Percentiles rank a stretch among this genome's conserved stretches.
Evolutionary conservation across 2,888 invertebrate species (phyloP).

Genomic region (Sinotaia quadrata): DNA sequence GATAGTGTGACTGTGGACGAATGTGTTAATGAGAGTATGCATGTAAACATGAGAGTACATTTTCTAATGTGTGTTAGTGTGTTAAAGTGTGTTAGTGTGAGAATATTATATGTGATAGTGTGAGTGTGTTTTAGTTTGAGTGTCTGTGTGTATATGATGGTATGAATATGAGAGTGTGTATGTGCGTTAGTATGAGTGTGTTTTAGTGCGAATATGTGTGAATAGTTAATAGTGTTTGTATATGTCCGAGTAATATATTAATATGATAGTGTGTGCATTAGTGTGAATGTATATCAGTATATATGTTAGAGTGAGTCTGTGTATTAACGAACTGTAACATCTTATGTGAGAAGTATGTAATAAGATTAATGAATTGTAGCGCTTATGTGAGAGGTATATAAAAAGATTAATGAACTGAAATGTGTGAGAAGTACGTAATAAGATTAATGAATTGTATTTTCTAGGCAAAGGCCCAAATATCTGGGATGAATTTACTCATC

Average conservation of each 20-base stretch:
- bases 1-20: not conserved
- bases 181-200: not conserved
- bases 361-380: too few species aligned
- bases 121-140: not conserved
- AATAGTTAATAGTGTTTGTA: slow-evolving; percentile 4
- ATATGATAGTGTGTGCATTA: not conserved
- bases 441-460: too few species aligned
- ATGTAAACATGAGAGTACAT: not conserved
- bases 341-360: too few species aligned
- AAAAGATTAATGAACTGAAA: too few species aligned
- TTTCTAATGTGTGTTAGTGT: slow-evolving; percentile 6
- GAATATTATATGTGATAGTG: not conserved
- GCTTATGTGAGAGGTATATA: too few species aligned
- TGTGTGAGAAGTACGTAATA: too few species aligned
- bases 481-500: slow-evolving; percentile 78
- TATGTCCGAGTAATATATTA: slow-evolving; percentile 9
- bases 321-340: too few species aligned
- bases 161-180: not conserved
- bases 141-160: not conserved
- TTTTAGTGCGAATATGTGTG: not conserved
- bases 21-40: not conserved
- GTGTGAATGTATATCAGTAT: too few species aligned
- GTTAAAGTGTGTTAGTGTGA: not conserved
- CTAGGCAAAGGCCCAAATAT: slow-evolving; percentile 59
- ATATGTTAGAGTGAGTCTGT: too few species aligned